A percentile compares a stretch with the other conserved stretches of the same genome.
These are phyloP conservation scores for Aphelenchoides bicaudatus DNA, from an alignment of 2,888 invertebrate genomes.

Conservation along the genomic window DNA sequence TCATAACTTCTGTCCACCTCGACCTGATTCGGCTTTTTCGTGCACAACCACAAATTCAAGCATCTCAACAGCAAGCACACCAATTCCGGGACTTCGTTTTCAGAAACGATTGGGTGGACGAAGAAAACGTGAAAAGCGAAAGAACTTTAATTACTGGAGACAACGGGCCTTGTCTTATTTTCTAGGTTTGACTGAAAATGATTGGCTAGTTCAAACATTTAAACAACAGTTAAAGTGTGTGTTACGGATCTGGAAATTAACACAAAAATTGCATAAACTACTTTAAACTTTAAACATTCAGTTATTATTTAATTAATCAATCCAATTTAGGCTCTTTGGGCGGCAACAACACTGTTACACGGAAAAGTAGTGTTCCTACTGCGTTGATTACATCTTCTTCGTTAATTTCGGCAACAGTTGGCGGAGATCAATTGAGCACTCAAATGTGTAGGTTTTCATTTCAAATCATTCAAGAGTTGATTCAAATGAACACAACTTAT, in stretches of 20 bases:
- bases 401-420: constrained; percentile 48
- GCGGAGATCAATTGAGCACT: constrained; percentile 42
- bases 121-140: neutral
- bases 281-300: too few relatives aligned
- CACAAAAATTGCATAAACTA: too few relatives aligned
- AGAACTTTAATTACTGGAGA: constrained; percentile 1
- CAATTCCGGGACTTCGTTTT: too few relatives aligned
- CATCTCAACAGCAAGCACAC: too few relatives aligned
- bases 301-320: too few relatives aligned
- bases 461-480: constrained; percentile 7
- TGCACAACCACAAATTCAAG: neutral
- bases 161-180: constrained; percentile 2
- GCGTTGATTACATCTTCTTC: constrained; percentile 48
- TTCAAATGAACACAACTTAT: constrained; percentile 15
- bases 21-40: constrained; percentile 2
- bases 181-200: too few relatives aligned
- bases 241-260: too few relatives aligned
- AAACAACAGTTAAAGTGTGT: too few relatives aligned
- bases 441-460: constrained; percentile 47
- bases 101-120: neutral
- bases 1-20: too few relatives aligned
- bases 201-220: too few relatives aligned
- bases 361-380: constrained; percentile 30
- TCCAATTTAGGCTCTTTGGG: constrained; percentile 19
- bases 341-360: constrained; percentile 8